A percentile compares a stretch with the other conserved stretches of the same genome.
These are phyloP conservation scores for Leistus spinibarbis DNA, from an alignment of 2,888 invertebrate species.

Conservation along the genomic window DNA sequence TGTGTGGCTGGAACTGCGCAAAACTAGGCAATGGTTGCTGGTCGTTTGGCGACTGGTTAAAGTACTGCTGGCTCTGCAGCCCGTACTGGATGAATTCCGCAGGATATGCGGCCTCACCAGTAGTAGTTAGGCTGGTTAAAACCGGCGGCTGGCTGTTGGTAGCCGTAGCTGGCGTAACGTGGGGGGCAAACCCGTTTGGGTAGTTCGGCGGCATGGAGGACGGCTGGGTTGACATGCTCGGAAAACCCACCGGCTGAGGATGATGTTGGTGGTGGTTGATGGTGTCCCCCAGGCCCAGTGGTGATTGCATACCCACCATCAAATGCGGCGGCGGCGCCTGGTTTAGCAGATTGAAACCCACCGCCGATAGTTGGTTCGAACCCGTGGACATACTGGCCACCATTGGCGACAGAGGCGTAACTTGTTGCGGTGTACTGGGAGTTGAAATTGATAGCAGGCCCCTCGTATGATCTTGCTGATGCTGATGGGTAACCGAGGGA, in stretches of 20 bases:
- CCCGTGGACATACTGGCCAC: conserved; percentile 63
- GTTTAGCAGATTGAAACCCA: conserved; percentile 50
- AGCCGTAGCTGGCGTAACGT: conserved; percentile 77
- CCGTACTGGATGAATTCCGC: conserved; percentile 58
- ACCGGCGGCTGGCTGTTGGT: conserved; percentile 59
- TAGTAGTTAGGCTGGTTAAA: conserved; percentile 74
- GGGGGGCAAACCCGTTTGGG: conserved; percentile 88
- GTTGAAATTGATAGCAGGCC: conserved; percentile 86
- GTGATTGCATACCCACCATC: conserved; percentile 42
- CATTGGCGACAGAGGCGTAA: conserved; percentile 56
- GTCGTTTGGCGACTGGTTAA: conserved; percentile 44
- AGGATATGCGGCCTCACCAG: conserved; percentile 67
- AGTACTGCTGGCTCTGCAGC: conserved; percentile 56
- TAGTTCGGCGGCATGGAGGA: conserved; percentile 63
- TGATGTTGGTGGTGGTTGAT: conserved; percentile 54
- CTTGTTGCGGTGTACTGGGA: conserved; percentile 66
- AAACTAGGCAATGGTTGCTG: conserved; percentile 68
- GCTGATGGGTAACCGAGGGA: conserved; percentile 83
- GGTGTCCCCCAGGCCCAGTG: conserved; percentile 48
- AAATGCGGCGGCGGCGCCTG: conserved; percentile 57
- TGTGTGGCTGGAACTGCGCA: conserved; percentile 65
- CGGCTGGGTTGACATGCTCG: conserved; percentile 52
- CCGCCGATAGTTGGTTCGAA: conserved; percentile 48
- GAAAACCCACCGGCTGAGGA: conserved; percentile 56
- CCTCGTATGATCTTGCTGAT: conserved; percentile 84